These are phyloP conservation scores for Microcebus lehilahytsara DNA, from an alignment of 2,113 vertebrate genomes.

Conservation along the genomic window DNA sequence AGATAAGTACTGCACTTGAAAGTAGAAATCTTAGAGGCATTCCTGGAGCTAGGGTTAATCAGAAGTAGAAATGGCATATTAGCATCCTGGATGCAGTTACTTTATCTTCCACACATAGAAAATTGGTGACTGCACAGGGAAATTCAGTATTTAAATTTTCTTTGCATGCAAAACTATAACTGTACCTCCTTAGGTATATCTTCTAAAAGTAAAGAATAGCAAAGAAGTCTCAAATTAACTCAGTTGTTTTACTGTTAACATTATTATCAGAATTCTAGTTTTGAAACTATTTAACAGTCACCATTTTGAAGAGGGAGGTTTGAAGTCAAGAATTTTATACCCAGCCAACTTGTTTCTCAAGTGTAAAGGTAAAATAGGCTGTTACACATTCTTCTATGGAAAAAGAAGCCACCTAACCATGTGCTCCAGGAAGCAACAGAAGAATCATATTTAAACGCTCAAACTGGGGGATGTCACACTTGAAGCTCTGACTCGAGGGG, in stretches of 20 bases:
- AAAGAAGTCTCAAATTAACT: neutral
- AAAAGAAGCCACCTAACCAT: neutral
- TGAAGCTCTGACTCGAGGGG: too few species aligned
- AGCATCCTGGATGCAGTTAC: too few species aligned
- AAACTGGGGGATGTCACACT: neutral
- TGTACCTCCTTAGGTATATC: neutral
- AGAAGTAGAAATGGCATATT: too few species aligned
- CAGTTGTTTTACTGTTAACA: neutral
- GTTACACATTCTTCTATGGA: neutral
- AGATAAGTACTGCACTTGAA: too few species aligned
- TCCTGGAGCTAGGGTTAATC: too few species aligned
- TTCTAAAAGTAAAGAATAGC: neutral
- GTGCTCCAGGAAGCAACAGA: neutral
- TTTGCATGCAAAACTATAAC: neutral
- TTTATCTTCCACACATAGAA: neutral
- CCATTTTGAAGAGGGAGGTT: neutral
- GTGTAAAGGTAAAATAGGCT: neutral
- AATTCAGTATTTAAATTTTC: constrained; percentile 10
- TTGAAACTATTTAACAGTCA: constrained; percentile 21
- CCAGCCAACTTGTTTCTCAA: neutral
- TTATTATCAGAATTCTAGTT: neutral
- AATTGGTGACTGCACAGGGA: neutral
- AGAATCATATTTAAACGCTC: neutral
- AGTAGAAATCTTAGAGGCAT: too few species aligned
- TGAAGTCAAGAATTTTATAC: neutral